Conservation (phyloP, 1,140 invertebrate species). For the Euborellia annulipes region DNA sequence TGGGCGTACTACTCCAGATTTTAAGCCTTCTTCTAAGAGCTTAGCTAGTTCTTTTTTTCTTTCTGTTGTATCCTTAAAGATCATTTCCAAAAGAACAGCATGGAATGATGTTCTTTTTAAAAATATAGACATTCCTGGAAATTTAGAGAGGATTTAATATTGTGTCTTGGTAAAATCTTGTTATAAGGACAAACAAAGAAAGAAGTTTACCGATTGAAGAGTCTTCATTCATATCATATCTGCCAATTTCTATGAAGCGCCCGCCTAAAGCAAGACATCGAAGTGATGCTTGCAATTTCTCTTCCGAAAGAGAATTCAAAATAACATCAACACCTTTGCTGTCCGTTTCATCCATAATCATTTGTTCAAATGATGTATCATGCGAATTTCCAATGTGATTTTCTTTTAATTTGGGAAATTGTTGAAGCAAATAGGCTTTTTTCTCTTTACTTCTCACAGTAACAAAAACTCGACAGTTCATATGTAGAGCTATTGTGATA, state of each 20-base stretch:
- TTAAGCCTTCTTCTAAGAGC: slow-evolving; percentile 43
- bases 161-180: too few relatives aligned
- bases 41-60: slow-evolving; percentile 32
- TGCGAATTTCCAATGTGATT: slow-evolving; percentile 43
- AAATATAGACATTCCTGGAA: slow-evolving; percentile 4
- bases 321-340: slow-evolving; percentile 49
- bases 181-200: too few relatives aligned
- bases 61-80: slow-evolving; percentile 47
- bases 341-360: slow-evolving; percentile 37
- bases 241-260: slow-evolving; percentile 62
- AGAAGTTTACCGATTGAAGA: slow-evolving; percentile 46
- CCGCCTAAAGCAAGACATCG: slow-evolving; percentile 54
- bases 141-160: too few relatives aligned
- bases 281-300: slow-evolving; percentile 50
- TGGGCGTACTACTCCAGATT: slow-evolving; percentile 45
- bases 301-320: slow-evolving; percentile 48
- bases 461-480: slow-evolving; percentile 70
- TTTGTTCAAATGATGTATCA: slow-evolving; percentile 41
- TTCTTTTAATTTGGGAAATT: slow-evolving; percentile 52
- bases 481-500: slow-evolving; percentile 76
- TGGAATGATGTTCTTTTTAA: slow-evolving; percentile 64
- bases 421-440: slow-evolving; percentile 70
- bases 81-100: slow-evolving; percentile 69
- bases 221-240: slow-evolving; percentile 52
- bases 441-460: slow-evolving; percentile 81